Conservation (phyloP, 2,888 invertebrate species). For the Elgonia sp. region DNA sequence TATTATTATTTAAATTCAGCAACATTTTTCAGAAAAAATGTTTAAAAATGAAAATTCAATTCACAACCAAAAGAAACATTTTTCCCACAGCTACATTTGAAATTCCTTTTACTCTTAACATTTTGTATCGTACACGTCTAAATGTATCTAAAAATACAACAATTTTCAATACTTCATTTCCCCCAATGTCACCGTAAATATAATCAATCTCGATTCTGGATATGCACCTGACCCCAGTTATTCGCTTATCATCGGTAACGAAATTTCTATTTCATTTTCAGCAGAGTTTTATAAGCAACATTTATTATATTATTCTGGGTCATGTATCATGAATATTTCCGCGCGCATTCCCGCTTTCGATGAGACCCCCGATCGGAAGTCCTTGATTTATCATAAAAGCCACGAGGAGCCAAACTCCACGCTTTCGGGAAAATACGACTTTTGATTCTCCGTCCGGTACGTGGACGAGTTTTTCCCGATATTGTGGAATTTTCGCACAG, state of each 20-base stretch:
- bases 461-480: slow-evolving; percentile 17
- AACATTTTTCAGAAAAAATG: too few species aligned
- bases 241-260: slow-evolving; percentile 44
- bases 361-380: slow-evolving; percentile 61
- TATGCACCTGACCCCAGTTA: slow-evolving; percentile 34
- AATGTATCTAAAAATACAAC: slow-evolving; percentile 8
- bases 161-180: not conserved
- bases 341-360: slow-evolving; percentile 59
- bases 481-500: slow-evolving; percentile 47
- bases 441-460: slow-evolving; percentile 46
- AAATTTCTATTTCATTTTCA: slow-evolving; percentile 53
- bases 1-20: too few species aligned
- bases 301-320: slow-evolving; percentile 70
- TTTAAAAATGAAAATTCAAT: too few species aligned
- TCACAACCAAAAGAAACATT: too few species aligned
- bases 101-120: too few species aligned
- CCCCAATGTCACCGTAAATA: slow-evolving; percentile 10
- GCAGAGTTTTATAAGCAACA: slow-evolving; percentile 44
- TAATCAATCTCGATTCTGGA: slow-evolving; percentile 8
- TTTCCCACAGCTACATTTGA: too few species aligned
- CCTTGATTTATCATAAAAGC: slow-evolving; percentile 71
- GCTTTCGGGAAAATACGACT: slow-evolving; percentile 55
- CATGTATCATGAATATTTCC: slow-evolving; percentile 63
- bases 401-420: slow-evolving; percentile 44
- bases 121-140: too few species aligned